Percentiles rank a stretch among this genome's conserved stretches.
Conservation (phyloP, 2,888 invertebrate genomes). For the Tinea pellionella region DNA sequence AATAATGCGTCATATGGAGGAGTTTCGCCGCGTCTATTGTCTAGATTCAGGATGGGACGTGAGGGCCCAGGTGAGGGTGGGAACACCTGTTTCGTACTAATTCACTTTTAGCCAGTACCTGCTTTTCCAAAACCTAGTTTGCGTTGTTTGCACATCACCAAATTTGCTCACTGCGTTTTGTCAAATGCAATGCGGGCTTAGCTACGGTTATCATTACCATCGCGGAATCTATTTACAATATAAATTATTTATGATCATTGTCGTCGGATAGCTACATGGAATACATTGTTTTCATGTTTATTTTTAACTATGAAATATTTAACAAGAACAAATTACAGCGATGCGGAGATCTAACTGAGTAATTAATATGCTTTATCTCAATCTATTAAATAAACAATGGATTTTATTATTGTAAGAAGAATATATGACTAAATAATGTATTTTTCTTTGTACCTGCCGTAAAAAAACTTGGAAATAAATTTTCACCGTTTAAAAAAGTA, state of each 20-base stretch:
- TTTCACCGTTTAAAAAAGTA: not conserved
- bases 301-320: not conserved
- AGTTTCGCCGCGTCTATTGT: not conserved
- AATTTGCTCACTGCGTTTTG: conserved; percentile 11
- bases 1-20: conserved; percentile 6
- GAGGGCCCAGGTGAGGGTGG: conserved; percentile 11
- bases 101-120: conserved; percentile 32
- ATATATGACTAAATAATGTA: not conserved
- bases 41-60: not conserved
- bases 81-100: conserved; percentile 25
- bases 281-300: not conserved
- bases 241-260: conserved; percentile 5
- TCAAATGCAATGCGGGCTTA: conserved; percentile 12
- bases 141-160: conserved; percentile 7
- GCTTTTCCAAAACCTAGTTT: conserved; percentile 10
- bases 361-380: too few relatives aligned
- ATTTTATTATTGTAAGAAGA: not conserved
- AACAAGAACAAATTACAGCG: not conserved
- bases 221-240: conserved; percentile 7
- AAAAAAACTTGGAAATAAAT: not conserved
- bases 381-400: not conserved
- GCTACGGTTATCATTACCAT: not conserved
- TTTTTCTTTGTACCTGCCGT: not conserved
- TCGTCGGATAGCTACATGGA: not conserved
- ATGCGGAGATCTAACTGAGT: too few relatives aligned